Conservation (phyloP, 2,797 vertebrate genomes). For the Emys orbicularis region DNA sequence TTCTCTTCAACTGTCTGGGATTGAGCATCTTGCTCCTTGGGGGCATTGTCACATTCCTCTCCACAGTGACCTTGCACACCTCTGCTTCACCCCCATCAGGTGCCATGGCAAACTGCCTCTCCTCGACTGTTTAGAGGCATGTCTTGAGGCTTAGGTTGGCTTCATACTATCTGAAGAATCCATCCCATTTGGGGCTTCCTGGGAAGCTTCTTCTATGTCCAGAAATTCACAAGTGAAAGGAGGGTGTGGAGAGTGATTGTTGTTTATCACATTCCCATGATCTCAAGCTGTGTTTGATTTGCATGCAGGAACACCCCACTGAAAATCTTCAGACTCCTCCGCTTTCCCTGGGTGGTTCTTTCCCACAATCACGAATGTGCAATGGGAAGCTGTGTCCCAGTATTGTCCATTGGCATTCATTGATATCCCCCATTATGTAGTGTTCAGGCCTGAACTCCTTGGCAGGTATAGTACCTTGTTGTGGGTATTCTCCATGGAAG, state of each 20-base stretch:
- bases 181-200: constrained; percentile 64
- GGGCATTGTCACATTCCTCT: too few species aligned
- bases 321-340: constrained; percentile 59
- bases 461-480: constrained; percentile 46
- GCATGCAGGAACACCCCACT: constrained; percentile 57
- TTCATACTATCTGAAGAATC: constrained; percentile 65
- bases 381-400: constrained; percentile 60
- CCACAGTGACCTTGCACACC: too few species aligned
- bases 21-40: too few species aligned
- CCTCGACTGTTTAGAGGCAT: constrained; percentile 63
- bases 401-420: background rate
- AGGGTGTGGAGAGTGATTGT: constrained; percentile 55
- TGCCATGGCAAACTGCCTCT: constrained; percentile 67
- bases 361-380: constrained; percentile 62
- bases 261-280: constrained; percentile 64
- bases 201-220: constrained; percentile 43
- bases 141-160: background rate
- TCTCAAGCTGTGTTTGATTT: constrained; percentile 68
- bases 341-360: constrained; percentile 50
- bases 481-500: background rate
- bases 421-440: constrained; percentile 68
- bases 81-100: constrained; percentile 34
- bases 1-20: too few species aligned
- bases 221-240: constrained; percentile 65
- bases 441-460: constrained; percentile 71